Evolutionary conservation across 2,888 invertebrate species (phyloP), one percentile per base, ranked within the genome.

Genomic region (Deilephila elpenor): DNA sequence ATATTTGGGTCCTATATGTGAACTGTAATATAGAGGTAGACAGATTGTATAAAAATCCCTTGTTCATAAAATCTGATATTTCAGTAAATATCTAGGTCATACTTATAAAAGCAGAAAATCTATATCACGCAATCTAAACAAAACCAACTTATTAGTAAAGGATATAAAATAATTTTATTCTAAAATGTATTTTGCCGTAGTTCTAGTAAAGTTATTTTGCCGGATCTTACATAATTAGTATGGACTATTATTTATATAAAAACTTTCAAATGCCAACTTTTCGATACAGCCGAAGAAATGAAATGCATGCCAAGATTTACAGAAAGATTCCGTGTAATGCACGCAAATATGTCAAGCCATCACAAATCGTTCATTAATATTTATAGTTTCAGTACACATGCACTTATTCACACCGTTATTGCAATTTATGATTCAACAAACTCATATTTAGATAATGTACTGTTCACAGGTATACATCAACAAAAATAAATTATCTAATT

Each of bases 391-490:
- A 5, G 25, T 25, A 44, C 25, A 67, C 20, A 51, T 51, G 44
- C 17, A 17, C 25, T 44, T 67, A 20, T 67, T 51, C 67, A 51
- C 29, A 67, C 17, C 51, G 20, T 51, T 51, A 51, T 3, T 20
- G 67, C 25, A 25, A 25, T 67, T 17, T n/a, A 25, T 51, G 51
- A 67, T 67, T 67, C 25, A 25, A 25, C 51, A 25, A 25, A 11
- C 37, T 64, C 64, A 44, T 44, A 51, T 67, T 44, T 67, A 37
- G 64, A 64, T 37, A 34, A 64, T 37, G n/a, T 20, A 44, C n/a
- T 14, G 20, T 51, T 17, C 14, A 51, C 25, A 51, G 25, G 67
- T 67, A 14, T 32, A 14, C 1, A 14, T 60, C 29, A 60, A 60
- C 29, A 32, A 60, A 60, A 60, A 60, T 60, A 32, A 17, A n/a